A percentile compares a stretch with the other conserved stretches of the same genome.
Evolutionary conservation across 2,888 invertebrate genomes (phyloP).

Genomic region (Argyresthia albistria): DNA sequence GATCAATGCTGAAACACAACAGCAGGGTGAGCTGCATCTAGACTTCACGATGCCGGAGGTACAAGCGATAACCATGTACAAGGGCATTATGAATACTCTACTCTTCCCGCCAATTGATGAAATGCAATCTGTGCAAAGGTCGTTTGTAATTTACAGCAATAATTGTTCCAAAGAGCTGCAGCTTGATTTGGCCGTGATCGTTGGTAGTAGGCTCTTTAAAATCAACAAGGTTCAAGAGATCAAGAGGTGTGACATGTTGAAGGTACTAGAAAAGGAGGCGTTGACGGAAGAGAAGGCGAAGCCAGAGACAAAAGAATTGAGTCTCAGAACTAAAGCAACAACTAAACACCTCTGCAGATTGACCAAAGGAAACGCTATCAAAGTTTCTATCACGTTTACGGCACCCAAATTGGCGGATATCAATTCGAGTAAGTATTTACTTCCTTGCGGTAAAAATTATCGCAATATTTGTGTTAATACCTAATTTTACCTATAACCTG

Average conservation of each 20-base stretch:
- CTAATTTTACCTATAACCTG: too few relatives aligned
- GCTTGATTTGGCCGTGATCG: conserved; percentile 36
- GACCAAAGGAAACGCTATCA: conserved; percentile 48
- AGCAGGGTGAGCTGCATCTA: conserved; percentile 31
- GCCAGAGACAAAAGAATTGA: conserved; percentile 30
- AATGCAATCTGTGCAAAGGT: conserved; percentile 27
- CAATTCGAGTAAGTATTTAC: conserved; percentile 35
- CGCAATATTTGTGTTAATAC: too few relatives aligned
- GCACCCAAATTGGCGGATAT: conserved; percentile 40
- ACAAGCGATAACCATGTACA: conserved; percentile 50
- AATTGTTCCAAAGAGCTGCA: conserved; percentile 50
- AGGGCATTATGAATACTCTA: conserved; percentile 44
- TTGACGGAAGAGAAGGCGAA: conserved; percentile 33
- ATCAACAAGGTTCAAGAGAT: conserved; percentile 53
- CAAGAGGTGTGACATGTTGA: conserved; percentile 45
- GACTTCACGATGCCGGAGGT: conserved; percentile 46
- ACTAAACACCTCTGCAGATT: conserved; percentile 50
- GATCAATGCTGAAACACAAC: conserved; percentile 36
- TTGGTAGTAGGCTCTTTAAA: conserved; percentile 37
- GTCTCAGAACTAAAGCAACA: too few relatives aligned
- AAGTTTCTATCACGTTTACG: conserved; percentile 39
- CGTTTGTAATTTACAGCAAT: conserved; percentile 48
- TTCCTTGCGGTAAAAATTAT: too few relatives aligned
- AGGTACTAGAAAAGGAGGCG: conserved; percentile 11
- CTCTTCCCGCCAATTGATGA: conserved; percentile 41